These are phyloP conservation scores for Amblyraja radiata DNA, from an alignment of 2,797 vertebrate genomes.

Conservation along the genomic window DNA sequence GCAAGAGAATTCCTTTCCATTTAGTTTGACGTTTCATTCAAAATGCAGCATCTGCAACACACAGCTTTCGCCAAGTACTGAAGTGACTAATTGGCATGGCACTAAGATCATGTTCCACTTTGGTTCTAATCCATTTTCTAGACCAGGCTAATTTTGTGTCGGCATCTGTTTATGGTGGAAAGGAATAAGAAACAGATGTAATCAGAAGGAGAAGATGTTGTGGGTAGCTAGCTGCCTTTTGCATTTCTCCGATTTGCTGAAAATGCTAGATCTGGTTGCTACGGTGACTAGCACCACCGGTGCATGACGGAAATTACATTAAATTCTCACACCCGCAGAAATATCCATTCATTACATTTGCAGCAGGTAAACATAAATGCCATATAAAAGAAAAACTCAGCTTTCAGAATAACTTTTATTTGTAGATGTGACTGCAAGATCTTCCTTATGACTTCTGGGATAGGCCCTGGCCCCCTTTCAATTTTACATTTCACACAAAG, in stretches of 20 bases:
- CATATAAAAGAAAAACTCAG: background rate
- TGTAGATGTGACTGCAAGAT: background rate
- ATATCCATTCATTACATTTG: background rate
- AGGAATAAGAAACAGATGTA: background rate
- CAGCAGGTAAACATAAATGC: background rate
- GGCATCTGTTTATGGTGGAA: background rate
- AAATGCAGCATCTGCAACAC: background rate
- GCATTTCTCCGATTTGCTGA: background rate
- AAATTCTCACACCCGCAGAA: background rate
- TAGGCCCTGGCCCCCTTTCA: too few relatives aligned
- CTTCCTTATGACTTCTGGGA: background rate
- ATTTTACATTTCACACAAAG: background rate
- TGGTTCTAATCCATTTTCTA: background rate
- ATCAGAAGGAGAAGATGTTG: background rate
- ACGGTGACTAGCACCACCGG: background rate
- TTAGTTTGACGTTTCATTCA: background rate
- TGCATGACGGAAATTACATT: background rate
- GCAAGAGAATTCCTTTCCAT: background rate
- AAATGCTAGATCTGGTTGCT: background rate
- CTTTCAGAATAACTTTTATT: background rate
- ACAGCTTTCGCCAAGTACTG: background rate
- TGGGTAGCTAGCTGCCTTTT: background rate
- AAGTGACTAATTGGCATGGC: background rate
- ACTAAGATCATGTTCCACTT: background rate
- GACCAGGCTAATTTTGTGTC: background rate